Evolutionary conservation across 1,140 invertebrate species (phyloP).

Genomic region (Diabrotica undecimpunctata): DNA sequence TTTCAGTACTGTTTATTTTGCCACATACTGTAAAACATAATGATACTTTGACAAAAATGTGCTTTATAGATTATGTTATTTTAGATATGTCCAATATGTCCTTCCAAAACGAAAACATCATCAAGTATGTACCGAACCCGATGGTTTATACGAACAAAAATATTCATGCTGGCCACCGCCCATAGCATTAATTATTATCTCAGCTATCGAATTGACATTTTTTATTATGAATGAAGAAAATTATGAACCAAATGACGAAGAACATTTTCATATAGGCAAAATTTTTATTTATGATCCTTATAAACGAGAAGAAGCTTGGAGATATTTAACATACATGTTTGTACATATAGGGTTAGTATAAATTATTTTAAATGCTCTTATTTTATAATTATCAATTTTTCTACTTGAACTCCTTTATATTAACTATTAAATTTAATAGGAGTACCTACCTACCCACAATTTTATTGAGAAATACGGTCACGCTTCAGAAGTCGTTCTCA

Average conservation of each 20-base stretch:
- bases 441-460: too few relatives aligned
- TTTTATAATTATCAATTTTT: too few relatives aligned
- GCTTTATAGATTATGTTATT: neutral
- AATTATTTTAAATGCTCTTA: too few relatives aligned
- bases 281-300: conserved; percentile 52
- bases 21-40: too few relatives aligned
- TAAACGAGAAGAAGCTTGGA: conserved; percentile 81
- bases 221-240: conserved; percentile 49
- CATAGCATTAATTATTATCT: conserved; percentile 75
- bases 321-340: conserved; percentile 92
- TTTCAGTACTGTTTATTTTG: too few relatives aligned
- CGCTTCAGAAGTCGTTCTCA: too few relatives aligned
- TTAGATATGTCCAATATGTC: conserved; percentile 4
- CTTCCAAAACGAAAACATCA: conserved; percentile 6
- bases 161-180: conserved; percentile 82
- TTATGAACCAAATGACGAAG: too few relatives aligned
- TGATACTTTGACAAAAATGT: neutral
- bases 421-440: too few relatives aligned
- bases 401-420: too few relatives aligned
- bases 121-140: conserved; percentile 38
- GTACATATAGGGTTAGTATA: conserved; percentile 80
- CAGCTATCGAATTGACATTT: conserved; percentile 64
- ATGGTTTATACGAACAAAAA: conserved; percentile 77
- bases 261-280: conserved; percentile 12
- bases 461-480: too few relatives aligned